Evolutionary conservation across 2,113 vertebrate genomes (phyloP).

Genomic region (Irena cyanogastra): DNA sequence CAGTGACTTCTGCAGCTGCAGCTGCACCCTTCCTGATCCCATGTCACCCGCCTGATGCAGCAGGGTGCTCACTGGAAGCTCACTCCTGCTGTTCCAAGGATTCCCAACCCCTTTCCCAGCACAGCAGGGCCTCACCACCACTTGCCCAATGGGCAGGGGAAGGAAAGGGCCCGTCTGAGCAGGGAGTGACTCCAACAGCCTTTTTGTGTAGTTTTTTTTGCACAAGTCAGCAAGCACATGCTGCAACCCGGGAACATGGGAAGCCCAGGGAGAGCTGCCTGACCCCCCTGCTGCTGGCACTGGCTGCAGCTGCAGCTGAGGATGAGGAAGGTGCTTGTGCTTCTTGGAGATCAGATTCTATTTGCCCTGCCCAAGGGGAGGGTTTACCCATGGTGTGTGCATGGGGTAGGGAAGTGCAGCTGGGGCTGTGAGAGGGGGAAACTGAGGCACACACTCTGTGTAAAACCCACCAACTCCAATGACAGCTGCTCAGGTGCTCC

Average conservation of each 20-base stretch:
- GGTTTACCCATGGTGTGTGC: rapidly evolving
- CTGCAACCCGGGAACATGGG: neutral
- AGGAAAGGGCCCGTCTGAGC: neutral
- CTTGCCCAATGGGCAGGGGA: neutral
- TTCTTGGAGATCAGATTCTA: neutral
- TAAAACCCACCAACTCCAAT: neutral
- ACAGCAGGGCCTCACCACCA: neutral
- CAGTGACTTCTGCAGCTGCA: neutral
- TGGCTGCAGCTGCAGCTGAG: neutral
- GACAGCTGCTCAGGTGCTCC: neutral
- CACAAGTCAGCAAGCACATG: neutral
- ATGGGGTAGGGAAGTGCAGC: neutral
- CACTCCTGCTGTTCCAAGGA: rapidly evolving
- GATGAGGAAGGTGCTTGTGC: neutral
- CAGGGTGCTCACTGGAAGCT: neutral
- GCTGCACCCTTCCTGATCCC: neutral
- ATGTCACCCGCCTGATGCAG: rapidly evolving
- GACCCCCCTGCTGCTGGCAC: rapidly evolving
- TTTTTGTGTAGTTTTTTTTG: neutral
- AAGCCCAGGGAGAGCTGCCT: rapidly evolving
- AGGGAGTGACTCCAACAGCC: neutral
- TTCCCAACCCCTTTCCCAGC: neutral
- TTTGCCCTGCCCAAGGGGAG: neutral
- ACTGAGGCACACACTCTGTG: neutral
- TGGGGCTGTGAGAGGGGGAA: neutral